These are phyloP conservation scores for Crocallis elinguaria DNA, from an alignment of 2,888 invertebrate species.

Conservation along the genomic window DNA sequence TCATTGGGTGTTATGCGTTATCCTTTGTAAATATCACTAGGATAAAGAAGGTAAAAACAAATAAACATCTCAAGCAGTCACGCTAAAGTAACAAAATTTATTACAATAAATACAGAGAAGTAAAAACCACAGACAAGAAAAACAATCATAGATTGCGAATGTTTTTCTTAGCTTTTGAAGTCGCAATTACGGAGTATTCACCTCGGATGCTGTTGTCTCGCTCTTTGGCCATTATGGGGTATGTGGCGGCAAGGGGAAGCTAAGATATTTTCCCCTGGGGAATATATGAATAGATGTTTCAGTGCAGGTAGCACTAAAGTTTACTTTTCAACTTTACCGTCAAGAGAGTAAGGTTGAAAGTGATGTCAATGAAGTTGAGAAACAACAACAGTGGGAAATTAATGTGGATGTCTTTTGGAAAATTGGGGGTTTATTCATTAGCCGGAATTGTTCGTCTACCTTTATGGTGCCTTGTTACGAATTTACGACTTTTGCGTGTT, in stretches of 20 bases:
- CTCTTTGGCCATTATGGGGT: conserved; percentile 49
- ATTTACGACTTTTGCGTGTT: not conserved
- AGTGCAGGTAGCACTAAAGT: not conserved
- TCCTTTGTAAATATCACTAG: no score
- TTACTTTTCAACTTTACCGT: conserved; percentile 6
- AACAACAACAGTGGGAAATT: not conserved
- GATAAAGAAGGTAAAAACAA: no score
- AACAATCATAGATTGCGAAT: conserved; percentile 14
- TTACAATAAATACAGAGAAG: no score
- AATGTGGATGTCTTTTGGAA: not conserved
- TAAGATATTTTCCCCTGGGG: conserved; percentile 64
- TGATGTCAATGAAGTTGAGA: not conserved
- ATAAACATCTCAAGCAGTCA: no score
- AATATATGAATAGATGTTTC: conserved; percentile 30
- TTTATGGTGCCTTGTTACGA: not conserved
- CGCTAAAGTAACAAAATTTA: no score
- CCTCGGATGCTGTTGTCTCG: conserved; percentile 57
- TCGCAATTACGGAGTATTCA: conserved; percentile 64
- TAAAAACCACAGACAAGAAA: not conserved
- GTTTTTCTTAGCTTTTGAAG: conserved; percentile 47
- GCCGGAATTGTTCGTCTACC: not conserved
- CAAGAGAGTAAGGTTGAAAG: conserved; percentile 5
- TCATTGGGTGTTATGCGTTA: no score
- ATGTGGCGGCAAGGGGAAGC: conserved; percentile 59
- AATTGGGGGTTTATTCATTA: conserved; percentile 3